Base-by-base conservation (phyloP, 92 coral and sea anemone species). In the Isaurus tuberculatus region DNA sequence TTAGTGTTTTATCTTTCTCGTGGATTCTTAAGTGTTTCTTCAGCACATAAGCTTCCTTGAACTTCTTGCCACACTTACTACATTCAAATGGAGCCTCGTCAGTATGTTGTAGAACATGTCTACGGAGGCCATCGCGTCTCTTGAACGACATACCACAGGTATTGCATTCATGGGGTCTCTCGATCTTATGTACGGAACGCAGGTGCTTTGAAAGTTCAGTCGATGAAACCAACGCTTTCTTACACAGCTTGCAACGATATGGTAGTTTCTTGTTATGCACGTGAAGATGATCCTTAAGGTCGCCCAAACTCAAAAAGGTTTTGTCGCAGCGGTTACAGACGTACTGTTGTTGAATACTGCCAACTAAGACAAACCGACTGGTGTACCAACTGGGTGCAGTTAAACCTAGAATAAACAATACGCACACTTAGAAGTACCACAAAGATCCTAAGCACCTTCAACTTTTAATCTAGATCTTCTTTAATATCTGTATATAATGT, bases 201-300 rank as follows among this genome's bases (percentile, higher is more conserved):
- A 74, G 33, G 29, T 74, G 80, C 28, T 29, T 74, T 2, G 65
- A 49, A 19, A 74, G 80, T 11, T 74, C 66, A 17, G 17, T 0
- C 37, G 46, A 23, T 32, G 80, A 74, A 28, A 55, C 3, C 40
- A 74, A 49, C 8, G 80, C 28, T 31, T 15, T 32, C 27, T 49
- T 74, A 30, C 80, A 74, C 11, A 51, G 32, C 31, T 33, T 74
- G 29, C 80, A 74, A 20, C 80, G 80, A 44, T 48, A 74, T 14
- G 80, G 80, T 26, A 74, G 27, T 51, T 49, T 74, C 2, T 31
- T 8, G 66, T 51, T 74, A 65, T 74, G 80, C 2, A 30, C 28
- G 80, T 51, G 80, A 9, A 74, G 65, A 48, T 74, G 80, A 30
- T 51, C 80, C 16, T 30, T 74, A 20, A 74, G 80, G 31, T 74